Evolutionary conservation across 2,888 invertebrate genomes (phyloP), one percentile per base, ranked within the genome.

Genomic region (Acrobasis repandana): DNA sequence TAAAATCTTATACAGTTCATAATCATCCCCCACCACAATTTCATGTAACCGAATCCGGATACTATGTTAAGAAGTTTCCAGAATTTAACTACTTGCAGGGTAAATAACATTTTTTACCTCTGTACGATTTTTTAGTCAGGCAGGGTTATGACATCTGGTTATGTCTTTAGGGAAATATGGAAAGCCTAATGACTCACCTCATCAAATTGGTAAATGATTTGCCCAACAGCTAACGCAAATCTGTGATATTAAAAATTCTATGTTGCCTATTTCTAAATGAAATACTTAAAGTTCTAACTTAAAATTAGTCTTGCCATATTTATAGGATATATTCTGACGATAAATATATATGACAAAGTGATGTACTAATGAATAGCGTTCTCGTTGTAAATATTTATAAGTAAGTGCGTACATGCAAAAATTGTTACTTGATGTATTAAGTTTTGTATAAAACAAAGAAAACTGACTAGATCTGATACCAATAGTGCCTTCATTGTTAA

Each of bases 21-120:
- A 65, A 65, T 18, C 70, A 71, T 33, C 18, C 46, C 9, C 65
- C 65, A n/a, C 49, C 54, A 5, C 28, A 60, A 14, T 60, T 51
- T 16, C 11, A 36, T 2, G 10, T 43, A 6, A 57, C 56, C 14
- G 36, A 48, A 20, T n/a, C 51, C 20, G 64, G 64, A 10, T n/a
- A 38, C 46, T 64, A 64, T n/a, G 33, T 62, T n/a, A 64, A 60
- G 52, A 52, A 52, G 16, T 36, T 50, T 33, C 50, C 28, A 50
- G 50, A 50, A n/a, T 50, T 28, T 33, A 28, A 50, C n/a, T 50
- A 50, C 20, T 4, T 50, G 11, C 50, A 50, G 20, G 28, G 28
- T 33, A 50, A 50, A 50, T 50, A 50, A n/a, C 0, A 14, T 49
- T 48, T 48, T 16, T 48, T 11, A 38, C 6, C 11, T 43, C 38